phyloP scores from a whole-genome alignment of 2,113 vertebrate species.

The Bettongia penicillata region DNA sequence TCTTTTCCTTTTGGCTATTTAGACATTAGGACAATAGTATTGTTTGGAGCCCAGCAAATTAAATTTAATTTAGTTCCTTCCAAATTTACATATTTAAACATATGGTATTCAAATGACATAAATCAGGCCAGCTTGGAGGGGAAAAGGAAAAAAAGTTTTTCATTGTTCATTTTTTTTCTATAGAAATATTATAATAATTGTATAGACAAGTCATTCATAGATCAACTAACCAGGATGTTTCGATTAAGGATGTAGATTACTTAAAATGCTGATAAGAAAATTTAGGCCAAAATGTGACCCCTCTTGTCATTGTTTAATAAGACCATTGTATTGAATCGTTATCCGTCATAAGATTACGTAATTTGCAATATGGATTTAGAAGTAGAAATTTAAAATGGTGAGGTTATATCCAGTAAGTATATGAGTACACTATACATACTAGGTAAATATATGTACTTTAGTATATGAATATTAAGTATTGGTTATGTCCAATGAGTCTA shows the following conservation, averaged over 20 bases:
- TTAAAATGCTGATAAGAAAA: neutral
- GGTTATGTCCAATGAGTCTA: neutral
- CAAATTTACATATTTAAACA: slow-evolving; percentile 66
- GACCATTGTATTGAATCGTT: slow-evolving; percentile 34
- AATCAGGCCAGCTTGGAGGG: slow-evolving; percentile 45
- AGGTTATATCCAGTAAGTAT: neutral
- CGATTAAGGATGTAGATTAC: slow-evolving; percentile 12
- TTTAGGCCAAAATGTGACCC: slow-evolving; percentile 45
- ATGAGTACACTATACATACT: too few species aligned
- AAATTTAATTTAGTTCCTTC: slow-evolving; percentile 66
- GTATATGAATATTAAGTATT: too few species aligned
- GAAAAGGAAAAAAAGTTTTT: slow-evolving; percentile 36
- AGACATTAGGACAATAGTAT: slow-evolving; percentile 69
- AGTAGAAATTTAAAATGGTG: slow-evolving; percentile 20
- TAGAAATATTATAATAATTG: slow-evolving; percentile 49
- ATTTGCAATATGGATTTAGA: slow-evolving; percentile 12
- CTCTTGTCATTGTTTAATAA: slow-evolving; percentile 18
- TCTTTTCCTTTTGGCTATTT: slow-evolving; percentile 60
- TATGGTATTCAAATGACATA: slow-evolving; percentile 70
- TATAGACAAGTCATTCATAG: slow-evolving; percentile 21
- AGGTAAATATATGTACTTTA: neutral
- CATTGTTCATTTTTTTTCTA: slow-evolving; percentile 48
- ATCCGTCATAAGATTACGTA: slow-evolving; percentile 3
- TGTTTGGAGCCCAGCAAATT: slow-evolving; percentile 67
- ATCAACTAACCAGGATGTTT: slow-evolving; percentile 48